phyloP scores from a whole-genome alignment of 2,888 invertebrate species.

The Pheosia tremula region DNA sequence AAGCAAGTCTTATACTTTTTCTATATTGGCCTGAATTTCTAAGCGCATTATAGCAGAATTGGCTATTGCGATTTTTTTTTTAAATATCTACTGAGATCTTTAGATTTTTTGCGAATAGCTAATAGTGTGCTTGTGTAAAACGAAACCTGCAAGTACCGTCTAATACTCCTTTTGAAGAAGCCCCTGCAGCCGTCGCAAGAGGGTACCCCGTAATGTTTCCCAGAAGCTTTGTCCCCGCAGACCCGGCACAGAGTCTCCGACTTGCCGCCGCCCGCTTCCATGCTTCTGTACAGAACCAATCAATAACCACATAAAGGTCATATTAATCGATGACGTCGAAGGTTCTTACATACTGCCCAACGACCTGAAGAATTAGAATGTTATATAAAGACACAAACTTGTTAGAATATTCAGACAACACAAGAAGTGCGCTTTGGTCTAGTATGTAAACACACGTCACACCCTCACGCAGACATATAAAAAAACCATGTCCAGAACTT shows the following conservation, averaged over 20 bases:
- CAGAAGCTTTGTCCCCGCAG: constrained; percentile 91
- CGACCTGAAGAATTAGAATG: background rate
- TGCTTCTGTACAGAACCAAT: constrained; percentile 20
- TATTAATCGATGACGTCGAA: constrained; percentile 4
- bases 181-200: constrained; percentile 95
- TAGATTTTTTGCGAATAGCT: too few species aligned
- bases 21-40: too few species aligned
- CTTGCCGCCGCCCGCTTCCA: constrained; percentile 68
- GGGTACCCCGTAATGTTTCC: constrained; percentile 96
- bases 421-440: too few species aligned
- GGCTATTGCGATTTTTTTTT: too few species aligned
- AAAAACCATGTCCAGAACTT: too few species aligned
- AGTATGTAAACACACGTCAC: too few species aligned
- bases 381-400: background rate
- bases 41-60: too few species aligned
- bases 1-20: too few species aligned
- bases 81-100: too few species aligned
- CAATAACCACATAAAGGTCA: constrained; percentile 15
- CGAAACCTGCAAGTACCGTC: constrained; percentile 83
- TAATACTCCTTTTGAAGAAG: constrained; percentile 96
- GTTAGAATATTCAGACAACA: too few species aligned
- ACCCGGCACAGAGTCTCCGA: constrained; percentile 90
- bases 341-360: background rate
- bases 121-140: too few species aligned
- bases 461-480: too few species aligned